Evolutionary conservation across 2,888 invertebrate species (phyloP).

Genomic region (Drosophila gaucha): DNA sequence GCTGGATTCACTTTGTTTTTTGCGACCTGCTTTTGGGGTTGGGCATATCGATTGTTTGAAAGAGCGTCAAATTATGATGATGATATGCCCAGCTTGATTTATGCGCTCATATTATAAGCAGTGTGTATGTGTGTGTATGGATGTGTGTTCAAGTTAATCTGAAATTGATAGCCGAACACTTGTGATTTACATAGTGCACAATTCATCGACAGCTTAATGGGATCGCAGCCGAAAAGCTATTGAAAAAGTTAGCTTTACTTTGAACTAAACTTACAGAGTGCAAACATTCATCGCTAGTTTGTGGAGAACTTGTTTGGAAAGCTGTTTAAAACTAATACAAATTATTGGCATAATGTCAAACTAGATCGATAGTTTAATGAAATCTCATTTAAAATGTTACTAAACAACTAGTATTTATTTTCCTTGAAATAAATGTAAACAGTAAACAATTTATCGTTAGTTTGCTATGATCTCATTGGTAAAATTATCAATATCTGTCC

Average conservation of each 20-base stretch:
- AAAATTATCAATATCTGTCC: not conserved
- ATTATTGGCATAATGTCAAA: no score
- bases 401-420: not conserved
- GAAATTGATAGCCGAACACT: constrained; percentile 7
- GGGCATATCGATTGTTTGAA: constrained; percentile 65
- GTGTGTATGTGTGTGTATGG: not conserved
- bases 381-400: not conserved
- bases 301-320: no score
- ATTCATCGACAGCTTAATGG: not conserved
- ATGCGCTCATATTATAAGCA: constrained; percentile 26
- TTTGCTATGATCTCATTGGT: not conserved
- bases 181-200: not conserved
- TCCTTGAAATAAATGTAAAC: not conserved
- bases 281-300: not conserved
- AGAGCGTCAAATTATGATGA: constrained; percentile 47
- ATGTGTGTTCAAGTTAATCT: constrained; percentile 6
- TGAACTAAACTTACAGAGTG: not conserved
- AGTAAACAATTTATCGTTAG: not conserved
- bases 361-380: not conserved
- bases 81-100: constrained; percentile 50
- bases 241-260: not conserved
- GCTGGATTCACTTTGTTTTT: constrained; percentile 43
- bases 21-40: constrained; percentile 13
- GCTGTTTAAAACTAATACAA: no score
- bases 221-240: not conserved